Evolutionary conservation across 2,888 invertebrate genomes (phyloP).

Genomic region (Andricus quercusramuli): DNA sequence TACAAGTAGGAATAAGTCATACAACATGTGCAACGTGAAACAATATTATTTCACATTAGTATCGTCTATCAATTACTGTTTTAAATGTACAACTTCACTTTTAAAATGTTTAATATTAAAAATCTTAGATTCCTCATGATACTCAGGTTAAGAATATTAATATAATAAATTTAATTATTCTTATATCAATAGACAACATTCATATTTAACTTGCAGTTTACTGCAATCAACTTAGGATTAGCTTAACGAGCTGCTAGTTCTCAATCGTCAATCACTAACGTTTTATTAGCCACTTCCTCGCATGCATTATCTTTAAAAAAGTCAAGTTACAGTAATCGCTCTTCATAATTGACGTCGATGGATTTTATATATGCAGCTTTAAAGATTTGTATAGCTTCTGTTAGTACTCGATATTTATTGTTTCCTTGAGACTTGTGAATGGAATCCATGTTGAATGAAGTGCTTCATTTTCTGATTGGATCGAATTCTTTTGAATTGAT

Average conservation of each 20-base stretch:
- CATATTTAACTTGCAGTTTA: not conserved
- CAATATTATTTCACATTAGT: not conserved
- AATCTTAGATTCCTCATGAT: not conserved
- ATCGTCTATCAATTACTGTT: not conserved
- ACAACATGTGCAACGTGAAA: not conserved
- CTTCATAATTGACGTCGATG: too few species aligned
- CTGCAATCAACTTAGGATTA: not conserved
- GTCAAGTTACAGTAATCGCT: too few species aligned
- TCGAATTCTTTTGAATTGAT: not conserved
- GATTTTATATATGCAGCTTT: too few species aligned
- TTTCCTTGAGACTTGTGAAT: not conserved
- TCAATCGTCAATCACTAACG: constrained; percentile 9
- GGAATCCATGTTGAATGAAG: not conserved
- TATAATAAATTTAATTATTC: too few species aligned
- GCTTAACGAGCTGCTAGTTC: not conserved
- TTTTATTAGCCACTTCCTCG: constrained; percentile 33
- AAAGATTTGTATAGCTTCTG: too few species aligned
- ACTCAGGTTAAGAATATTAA: too few species aligned
- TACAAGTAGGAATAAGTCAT: not conserved
- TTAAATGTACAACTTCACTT: too few species aligned
- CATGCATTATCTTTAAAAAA: constrained; percentile 23
- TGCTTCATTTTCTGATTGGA: not conserved
- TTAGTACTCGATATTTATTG: not conserved
- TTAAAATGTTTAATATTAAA: not conserved
- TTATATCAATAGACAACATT: not conserved